A percentile compares a stretch with the other conserved stretches of the same genome.
Evolutionary conservation across 2,113 vertebrate species (phyloP).

Genomic region (Thunnus thynnus): DNA sequence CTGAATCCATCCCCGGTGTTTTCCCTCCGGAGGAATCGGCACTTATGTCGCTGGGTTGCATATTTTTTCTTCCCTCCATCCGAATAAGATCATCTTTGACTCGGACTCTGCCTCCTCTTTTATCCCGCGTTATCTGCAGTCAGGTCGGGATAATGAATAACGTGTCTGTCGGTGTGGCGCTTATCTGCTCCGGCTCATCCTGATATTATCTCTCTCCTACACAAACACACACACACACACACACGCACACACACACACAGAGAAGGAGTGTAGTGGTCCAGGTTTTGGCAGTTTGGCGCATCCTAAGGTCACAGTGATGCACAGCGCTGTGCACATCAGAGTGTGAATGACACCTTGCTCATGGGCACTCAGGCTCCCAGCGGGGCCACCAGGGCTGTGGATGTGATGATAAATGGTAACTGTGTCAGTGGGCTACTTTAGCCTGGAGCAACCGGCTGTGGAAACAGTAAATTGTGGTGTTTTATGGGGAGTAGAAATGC

Average conservation of each 20-base stretch:
- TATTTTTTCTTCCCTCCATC: background rate
- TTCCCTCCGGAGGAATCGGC: conserved; percentile 2
- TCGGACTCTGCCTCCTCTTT: background rate
- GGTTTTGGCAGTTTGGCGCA: conserved; percentile 49
- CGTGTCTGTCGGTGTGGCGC: conserved; percentile 23
- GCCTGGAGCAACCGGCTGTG: conserved; percentile 10
- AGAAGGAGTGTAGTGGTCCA: background rate
- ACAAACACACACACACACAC: background rate
- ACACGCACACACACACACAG: conserved; percentile 10
- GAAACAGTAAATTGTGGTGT: no score
- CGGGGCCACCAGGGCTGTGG: background rate
- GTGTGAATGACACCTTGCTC: conserved; percentile 6
- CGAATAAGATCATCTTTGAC: background rate
- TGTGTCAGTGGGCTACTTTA: conserved; percentile 55
- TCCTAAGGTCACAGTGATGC: conserved; percentile 70
- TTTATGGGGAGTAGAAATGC: background rate
- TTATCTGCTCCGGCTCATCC: conserved; percentile 46
- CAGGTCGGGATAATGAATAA: conserved; percentile 30
- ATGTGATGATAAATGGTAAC: background rate
- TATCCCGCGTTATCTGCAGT: conserved; percentile 27
- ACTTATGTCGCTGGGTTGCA: background rate
- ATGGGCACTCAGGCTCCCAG: conserved; percentile 2
- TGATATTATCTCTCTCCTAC: conserved; percentile 34
- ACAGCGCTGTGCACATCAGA: background rate
- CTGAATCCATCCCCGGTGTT: conserved; percentile 36